Evolutionary conservation across 2,113 vertebrate species (phyloP).

Genomic region (Ochotona curzoniae): DNA sequence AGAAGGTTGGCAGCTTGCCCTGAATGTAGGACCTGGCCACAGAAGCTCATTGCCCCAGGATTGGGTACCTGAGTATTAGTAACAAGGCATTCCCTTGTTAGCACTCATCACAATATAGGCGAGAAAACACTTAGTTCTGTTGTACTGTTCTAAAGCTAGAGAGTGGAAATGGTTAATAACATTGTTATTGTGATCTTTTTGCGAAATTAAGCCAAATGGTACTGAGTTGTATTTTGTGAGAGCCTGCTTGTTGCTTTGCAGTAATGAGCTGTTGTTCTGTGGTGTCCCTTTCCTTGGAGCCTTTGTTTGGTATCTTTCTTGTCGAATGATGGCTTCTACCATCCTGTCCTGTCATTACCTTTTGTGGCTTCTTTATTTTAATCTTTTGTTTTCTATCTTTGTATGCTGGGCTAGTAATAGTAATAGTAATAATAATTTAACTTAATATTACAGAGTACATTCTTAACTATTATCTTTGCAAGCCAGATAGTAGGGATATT

Average conservation of each 20-base stretch:
- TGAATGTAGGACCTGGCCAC: neutral
- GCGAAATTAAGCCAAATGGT: neutral
- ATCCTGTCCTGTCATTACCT: neutral
- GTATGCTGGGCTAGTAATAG: neutral
- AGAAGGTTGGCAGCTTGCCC: neutral
- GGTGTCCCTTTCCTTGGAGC: neutral
- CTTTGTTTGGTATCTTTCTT: neutral
- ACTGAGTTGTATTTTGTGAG: neutral
- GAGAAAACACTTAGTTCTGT: neutral
- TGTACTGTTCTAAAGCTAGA: neutral
- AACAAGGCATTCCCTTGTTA: neutral
- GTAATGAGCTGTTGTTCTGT: neutral
- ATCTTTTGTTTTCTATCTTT: slow-evolving; percentile 13
- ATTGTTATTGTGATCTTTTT: neutral
- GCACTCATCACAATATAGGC: neutral
- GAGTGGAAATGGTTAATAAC: neutral
- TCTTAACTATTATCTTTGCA: slow-evolving; percentile 2
- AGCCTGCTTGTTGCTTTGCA: neutral
- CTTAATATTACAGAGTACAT: neutral
- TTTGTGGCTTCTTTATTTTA: neutral
- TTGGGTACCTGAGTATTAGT: neutral
- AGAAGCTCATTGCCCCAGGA: neutral
- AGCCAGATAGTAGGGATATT: neutral
- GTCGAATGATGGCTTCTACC: neutral
- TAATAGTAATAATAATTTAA: neutral